These are phyloP conservation scores for Megaceryle torquata DNA, from an alignment of 2,113 vertebrate species.

Conservation along the genomic window DNA sequence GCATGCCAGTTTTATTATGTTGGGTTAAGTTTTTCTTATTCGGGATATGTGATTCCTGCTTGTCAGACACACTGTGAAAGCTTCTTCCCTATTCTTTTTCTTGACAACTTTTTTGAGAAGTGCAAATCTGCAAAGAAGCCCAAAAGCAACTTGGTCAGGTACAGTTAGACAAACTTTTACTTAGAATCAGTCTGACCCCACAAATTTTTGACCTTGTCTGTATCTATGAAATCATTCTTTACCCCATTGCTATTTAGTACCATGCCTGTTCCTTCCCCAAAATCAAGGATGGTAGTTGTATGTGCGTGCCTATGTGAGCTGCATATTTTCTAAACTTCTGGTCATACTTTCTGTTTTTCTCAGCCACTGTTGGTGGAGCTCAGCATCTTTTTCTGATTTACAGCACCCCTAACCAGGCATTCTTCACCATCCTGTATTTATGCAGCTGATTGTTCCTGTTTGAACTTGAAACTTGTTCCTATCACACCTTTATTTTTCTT, in stretches of 20 bases:
- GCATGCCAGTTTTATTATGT: neutral
- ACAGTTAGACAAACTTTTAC: neutral
- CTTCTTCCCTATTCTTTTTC: neutral
- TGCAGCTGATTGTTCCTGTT: neutral
- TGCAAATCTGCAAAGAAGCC: neutral
- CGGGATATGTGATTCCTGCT: neutral
- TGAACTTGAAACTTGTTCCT: neutral
- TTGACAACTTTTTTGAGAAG: neutral
- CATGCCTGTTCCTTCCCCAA: neutral
- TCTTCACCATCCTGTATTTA: neutral
- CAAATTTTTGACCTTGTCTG: neutral
- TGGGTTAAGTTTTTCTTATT: neutral
- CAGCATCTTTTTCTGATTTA: neutral
- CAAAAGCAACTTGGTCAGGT: neutral
- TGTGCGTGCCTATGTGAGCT: rapidly evolving
- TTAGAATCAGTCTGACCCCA: neutral
- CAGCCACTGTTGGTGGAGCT: neutral
- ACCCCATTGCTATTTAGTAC: neutral
- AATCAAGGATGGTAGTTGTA: neutral
- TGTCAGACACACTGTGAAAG: neutral
- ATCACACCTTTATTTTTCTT: neutral
- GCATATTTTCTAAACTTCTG: neutral
- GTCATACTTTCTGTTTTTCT: neutral
- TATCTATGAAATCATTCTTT: neutral
- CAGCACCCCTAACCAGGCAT: neutral